phyloP scores from a whole-genome alignment of 2,797 vertebrate genomes.

The Argentina silus region DNA sequence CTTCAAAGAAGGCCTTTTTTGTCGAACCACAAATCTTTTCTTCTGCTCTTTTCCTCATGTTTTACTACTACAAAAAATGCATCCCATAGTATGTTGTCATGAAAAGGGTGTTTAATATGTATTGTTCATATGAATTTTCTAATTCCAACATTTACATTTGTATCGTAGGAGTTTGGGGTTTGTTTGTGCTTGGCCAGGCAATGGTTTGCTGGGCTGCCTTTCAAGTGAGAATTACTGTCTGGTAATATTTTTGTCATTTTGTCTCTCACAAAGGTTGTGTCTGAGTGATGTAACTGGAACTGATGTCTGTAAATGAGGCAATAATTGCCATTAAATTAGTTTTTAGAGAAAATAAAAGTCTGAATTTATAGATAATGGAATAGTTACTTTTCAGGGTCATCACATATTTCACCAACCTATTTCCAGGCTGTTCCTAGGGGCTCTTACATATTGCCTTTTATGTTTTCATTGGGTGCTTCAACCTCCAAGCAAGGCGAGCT shows the following conservation, averaged over 20 bases:
- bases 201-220: constrained; percentile 55
- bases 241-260: constrained; percentile 40
- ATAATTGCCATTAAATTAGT: constrained; percentile 65
- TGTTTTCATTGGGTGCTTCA: constrained; percentile 65
- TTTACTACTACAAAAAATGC: constrained; percentile 37
- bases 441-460: constrained; percentile 52
- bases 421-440: constrained; percentile 36
- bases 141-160: constrained; percentile 13
- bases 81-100: constrained; percentile 42
- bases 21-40: background rate
- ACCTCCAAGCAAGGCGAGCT: constrained; percentile 38
- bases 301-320: constrained; percentile 66
- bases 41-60: background rate
- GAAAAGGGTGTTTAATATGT: constrained; percentile 49
- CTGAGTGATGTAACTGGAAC: constrained; percentile 62
- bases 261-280: constrained; percentile 40
- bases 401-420: constrained; percentile 40
- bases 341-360: constrained; percentile 52
- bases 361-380: constrained; percentile 35
- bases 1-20: constrained; percentile 21
- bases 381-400: constrained; percentile 47
- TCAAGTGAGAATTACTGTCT: constrained; percentile 53
- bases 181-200: constrained; percentile 37
- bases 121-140: constrained; percentile 46
- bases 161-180: constrained; percentile 7